These are phyloP conservation scores for Cheilosia grossa DNA, from an alignment of 2,888 invertebrate genomes.

Conservation along the genomic window DNA sequence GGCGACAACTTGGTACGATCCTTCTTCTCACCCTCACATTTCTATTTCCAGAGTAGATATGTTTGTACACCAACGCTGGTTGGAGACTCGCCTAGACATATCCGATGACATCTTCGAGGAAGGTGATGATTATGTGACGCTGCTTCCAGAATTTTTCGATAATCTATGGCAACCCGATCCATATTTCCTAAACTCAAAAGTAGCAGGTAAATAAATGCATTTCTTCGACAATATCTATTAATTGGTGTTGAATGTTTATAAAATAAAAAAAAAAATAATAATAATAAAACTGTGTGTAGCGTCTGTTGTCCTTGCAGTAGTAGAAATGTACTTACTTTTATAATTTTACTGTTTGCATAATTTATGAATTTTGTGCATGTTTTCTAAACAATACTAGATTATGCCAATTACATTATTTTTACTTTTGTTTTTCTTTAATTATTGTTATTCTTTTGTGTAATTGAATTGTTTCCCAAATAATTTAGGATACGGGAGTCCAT, in stretches of 20 bases:
- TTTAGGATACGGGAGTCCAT: conserved; percentile 83
- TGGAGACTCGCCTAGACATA: conserved; percentile 89
- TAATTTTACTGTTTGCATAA: conserved; percentile 44
- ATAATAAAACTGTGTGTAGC: conserved; percentile 34
- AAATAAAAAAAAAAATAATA: conserved; percentile 2
- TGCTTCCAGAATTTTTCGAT: conserved; percentile 92
- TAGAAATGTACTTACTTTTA: conserved; percentile 28
- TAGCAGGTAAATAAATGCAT: conserved; percentile 86
- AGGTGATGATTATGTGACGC: conserved; percentile 90
- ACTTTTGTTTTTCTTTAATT: conserved; percentile 36
- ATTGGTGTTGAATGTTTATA: conserved; percentile 16
- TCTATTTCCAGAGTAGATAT: conserved; percentile 88
- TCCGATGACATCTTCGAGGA: conserved; percentile 91
- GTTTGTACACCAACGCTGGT: conserved; percentile 93
- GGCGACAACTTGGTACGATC: not conserved
- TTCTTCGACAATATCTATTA: not conserved
- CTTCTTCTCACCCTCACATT: not conserved
- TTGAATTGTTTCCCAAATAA: conserved; percentile 68
- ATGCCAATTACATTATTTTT: conserved; percentile 68
- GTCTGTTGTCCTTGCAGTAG: conserved; percentile 66
- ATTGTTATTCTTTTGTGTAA: conserved; percentile 76
- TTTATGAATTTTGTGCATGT: conserved; percentile 60
- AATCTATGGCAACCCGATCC: conserved; percentile 95
- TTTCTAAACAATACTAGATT: conserved; percentile 21
- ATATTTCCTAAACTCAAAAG: conserved; percentile 93